Base-by-base conservation (phyloP, 2,888 invertebrate genomes). In the Congeria kusceri region DNA sequence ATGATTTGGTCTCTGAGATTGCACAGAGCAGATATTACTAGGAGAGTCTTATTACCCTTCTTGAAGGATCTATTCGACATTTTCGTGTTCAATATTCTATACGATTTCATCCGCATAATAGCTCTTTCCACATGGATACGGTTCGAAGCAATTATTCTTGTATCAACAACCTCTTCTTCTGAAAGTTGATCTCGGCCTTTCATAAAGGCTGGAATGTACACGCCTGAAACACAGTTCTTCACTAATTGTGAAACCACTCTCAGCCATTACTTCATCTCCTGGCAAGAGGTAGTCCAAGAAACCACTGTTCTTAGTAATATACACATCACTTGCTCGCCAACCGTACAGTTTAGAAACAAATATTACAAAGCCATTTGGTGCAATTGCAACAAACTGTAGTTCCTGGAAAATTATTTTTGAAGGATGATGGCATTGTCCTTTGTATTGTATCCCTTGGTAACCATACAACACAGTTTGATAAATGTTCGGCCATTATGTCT, bases 81-180 rank as follows among this genome's bases (percentile, higher is more conserved):
- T 44, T 66, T 73, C 20, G 56, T 61, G 39, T 67, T 73, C 11
- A 78, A n/a, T 29, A 78, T 68, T 27, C 49, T 28, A 25, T 64
- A 73, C 13, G 71, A 69, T 62, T 79, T 82, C 47, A 76, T 47
- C 18, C 76, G 28, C 53, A 61, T 58, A 25, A 81, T 75, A 15
- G 76, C 82, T 25, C 82, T 53, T 62, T 82, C 82, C 9, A 82
- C 76, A 69, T 69, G 71, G 28, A 79, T 79, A 44, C 71, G 61
- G 29, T 69, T 32, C 27, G 49, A 39, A 7, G 70, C 74, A 32
- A 78, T 79, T 27, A 53, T 39, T 57, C 79, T 28, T 5, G 70
- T 74, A 25, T 62, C 23, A 18, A 49, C 64, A n/a, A 71, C 68
- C 18, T 75, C 70, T 18, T 65, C 9, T 18, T 56, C 68, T 32